A percentile compares a stretch with the other conserved stretches of the same genome.
Conservation (phyloP, 2,888 invertebrate species). For the Timema cristinae region DNA sequence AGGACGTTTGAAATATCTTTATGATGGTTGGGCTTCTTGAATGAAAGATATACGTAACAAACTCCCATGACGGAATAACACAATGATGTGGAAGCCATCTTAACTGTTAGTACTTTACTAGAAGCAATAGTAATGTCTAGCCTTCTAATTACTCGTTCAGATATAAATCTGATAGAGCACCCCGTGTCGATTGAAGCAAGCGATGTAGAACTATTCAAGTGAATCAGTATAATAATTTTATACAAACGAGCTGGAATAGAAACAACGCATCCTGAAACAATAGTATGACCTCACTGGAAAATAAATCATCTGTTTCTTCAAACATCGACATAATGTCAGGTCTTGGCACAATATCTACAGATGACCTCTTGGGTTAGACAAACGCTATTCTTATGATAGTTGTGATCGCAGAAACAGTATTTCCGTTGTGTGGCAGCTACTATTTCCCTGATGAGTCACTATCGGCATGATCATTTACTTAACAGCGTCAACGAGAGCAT, state of each 20-base stretch:
- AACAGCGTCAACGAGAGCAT: no score
- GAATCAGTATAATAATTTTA: background rate
- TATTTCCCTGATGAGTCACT: no score
- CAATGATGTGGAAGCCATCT: constrained; percentile 14
- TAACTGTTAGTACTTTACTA: background rate
- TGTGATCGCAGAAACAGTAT: no score
- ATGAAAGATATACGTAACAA: background rate
- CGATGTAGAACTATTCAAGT: background rate
- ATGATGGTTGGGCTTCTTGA: background rate
- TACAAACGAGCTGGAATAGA: background rate
- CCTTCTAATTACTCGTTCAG: background rate
- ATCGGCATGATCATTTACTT: no score
- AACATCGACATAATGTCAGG: no score
- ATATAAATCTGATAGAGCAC: background rate
- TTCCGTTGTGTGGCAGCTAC: no score
- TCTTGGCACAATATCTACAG: no score
- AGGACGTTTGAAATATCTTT: background rate
- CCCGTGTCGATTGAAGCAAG: constrained; percentile 12
- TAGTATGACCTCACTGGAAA: no score
- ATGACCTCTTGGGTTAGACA: no score
- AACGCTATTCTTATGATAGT: no score
- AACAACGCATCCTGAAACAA: no score
- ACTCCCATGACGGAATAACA: background rate
- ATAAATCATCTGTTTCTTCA: no score
- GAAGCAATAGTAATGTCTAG: background rate